These are phyloP conservation scores for Holothuria scabra DNA, from an alignment of 53 echinoderm and acorn worm species.

Conservation along the genomic window DNA sequence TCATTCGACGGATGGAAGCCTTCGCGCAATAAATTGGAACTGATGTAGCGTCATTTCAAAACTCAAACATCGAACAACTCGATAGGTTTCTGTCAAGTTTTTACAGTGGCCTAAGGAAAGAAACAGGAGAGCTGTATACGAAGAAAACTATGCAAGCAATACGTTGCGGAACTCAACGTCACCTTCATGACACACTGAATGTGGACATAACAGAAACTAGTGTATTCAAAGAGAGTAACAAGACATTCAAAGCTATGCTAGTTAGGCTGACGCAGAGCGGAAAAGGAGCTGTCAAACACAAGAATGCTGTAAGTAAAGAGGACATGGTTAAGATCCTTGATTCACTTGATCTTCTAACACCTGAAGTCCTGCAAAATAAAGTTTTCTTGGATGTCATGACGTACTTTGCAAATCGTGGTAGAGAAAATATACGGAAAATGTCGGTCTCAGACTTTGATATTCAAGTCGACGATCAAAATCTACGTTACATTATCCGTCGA, in stretches of 20 bases:
- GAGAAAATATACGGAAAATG: conserved; percentile 58
- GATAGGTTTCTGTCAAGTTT: conserved; percentile 35
- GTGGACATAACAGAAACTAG: background rate
- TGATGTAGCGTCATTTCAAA: background rate
- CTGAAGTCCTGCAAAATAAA: conserved; percentile 55
- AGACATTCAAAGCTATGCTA: conserved; percentile 31
- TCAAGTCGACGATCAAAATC: conserved; percentile 51
- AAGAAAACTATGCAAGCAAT: conserved; percentile 54
- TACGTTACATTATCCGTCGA: conserved; percentile 42
- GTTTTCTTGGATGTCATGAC: conserved; percentile 65
- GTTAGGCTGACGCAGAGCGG: conserved; percentile 12
- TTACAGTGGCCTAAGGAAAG: conserved; percentile 17
- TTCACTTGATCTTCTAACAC: background rate
- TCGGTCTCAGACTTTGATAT: conserved; percentile 42
- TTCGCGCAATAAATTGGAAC: conserved; percentile 3
- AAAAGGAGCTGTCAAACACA: conserved; percentile 43
- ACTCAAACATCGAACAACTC: conserved; percentile 4
- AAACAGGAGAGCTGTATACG: conserved; percentile 42
- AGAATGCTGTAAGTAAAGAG: background rate
- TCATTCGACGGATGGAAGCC: conserved; percentile 26
- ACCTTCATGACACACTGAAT: conserved; percentile 14
- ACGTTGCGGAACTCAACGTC: conserved; percentile 30
- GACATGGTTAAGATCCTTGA: conserved; percentile 21
- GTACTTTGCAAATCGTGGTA: conserved; percentile 63
- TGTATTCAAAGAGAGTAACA: conserved; percentile 41